Base-by-base conservation (phyloP, 2,888 invertebrate genomes). In the Trichogramma dendrolimi region DNA sequence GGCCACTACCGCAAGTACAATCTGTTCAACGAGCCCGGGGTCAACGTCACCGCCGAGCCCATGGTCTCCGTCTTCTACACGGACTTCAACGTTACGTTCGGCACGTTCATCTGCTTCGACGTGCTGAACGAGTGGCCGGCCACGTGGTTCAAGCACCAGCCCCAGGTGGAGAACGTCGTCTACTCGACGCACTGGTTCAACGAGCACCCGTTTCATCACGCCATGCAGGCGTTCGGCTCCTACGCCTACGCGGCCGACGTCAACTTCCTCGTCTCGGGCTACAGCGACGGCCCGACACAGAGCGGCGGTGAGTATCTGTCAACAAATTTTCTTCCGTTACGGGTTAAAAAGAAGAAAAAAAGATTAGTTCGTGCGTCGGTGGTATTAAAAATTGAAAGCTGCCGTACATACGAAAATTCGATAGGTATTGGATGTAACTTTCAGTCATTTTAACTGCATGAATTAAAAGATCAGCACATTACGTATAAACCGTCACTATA, bases 71-170 rank as follows among this genome's bases (percentile, higher is more conserved):
- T 73, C 4, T 84, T 84, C 64, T 71, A 77, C 4, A 82, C 84
- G 0, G 83, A 84, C 69, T 84, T 84, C 66, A 82, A 81, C 4
- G 81, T 83, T 0, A 79, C 71, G 48, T 83, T 85, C 65, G 85
- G 85, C 6, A 77, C 81, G 10, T 80, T 84, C 62, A 83, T 80
- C 7, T 85, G 85, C 69, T 85, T 84, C 69, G 86, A 86, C 67
- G 80, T 85, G 14, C 67, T 84, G 7, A 85, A 82, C 69, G 59
- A 77, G 46, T 72, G 78, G 14, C 85, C 86, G 0, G 76, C 80
- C 0, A 68, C 82, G 4, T 68, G 71, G 4, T 73, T 84, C 44
- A 77, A 82, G 1, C 72, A 76, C 46, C 1, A 46, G 2, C 44
- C 41, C 4, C 74, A 78, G 4, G 70, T 85, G 4, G 79, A 77